Evolutionary conservation across 1,140 invertebrate genomes (phyloP).

Genomic region (Aculops lycopersici): DNA sequence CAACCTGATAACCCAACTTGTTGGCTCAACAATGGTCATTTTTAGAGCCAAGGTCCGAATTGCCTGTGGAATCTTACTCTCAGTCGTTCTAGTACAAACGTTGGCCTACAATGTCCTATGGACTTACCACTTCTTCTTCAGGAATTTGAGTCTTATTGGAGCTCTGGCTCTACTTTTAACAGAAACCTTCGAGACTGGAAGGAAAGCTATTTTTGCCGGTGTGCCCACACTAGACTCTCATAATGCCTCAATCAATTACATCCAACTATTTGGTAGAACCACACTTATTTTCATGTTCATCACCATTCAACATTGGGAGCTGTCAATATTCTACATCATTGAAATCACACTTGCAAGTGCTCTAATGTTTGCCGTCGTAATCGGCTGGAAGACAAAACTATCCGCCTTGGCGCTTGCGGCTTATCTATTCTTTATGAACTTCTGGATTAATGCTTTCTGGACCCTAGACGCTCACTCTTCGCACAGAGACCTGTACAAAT

Average conservation of each 20-base stretch:
- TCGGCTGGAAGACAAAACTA: constrained; percentile 95
- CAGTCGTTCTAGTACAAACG: constrained; percentile 77
- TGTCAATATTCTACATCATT: constrained; percentile 48
- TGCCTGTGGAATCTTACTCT: constrained; percentile 73
- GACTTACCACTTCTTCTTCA: constrained; percentile 73
- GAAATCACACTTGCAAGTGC: constrained; percentile 69
- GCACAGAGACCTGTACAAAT: constrained; percentile 92
- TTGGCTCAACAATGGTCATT: constrained; percentile 78
- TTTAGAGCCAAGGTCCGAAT: constrained; percentile 63
- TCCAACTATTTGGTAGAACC: constrained; percentile 76
- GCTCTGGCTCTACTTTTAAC: constrained; percentile 71
- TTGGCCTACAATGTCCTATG: constrained; percentile 89
- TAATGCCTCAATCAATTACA: constrained; percentile 71
- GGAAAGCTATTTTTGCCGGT: constrained; percentile 68
- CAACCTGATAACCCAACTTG: constrained; percentile 78
- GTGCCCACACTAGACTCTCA: constrained; percentile 81
- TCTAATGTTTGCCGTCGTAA: constrained; percentile 74
- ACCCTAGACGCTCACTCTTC: constrained; percentile 67
- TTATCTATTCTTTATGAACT: constrained; percentile 28
- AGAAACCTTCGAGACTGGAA: constrained; percentile 61
- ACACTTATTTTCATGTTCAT: constrained; percentile 95
- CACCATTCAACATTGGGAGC: constrained; percentile 68
- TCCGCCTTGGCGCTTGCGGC: constrained; percentile 71
- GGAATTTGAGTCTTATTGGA: constrained; percentile 81
- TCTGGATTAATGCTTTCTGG: constrained; percentile 97